Evolutionary conservation across 2,113 vertebrate species (phyloP), one percentile per base, ranked within the genome.

Genomic region (Catharus fuscescens): DNA sequence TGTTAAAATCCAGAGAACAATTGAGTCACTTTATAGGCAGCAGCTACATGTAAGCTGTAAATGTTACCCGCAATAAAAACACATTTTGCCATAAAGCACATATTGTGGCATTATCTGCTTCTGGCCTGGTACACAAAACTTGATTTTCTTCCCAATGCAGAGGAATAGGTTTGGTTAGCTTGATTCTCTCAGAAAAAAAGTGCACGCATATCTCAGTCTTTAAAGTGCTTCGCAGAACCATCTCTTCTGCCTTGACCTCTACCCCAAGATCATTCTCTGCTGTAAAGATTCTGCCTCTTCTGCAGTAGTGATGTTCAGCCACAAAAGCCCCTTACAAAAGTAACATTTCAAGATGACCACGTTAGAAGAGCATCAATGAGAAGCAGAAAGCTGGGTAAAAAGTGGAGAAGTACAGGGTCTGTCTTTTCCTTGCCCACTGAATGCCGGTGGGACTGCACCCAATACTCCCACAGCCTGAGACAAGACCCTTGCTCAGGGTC

Each of bases 11-110:
- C 86, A 95, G 95, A 97, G 90, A 96, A 97, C 60, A 57, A 92
- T 6, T 95, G 73, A 95, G 90, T 95, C 87, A 93, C 95, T 97
- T 94, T 84, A 95, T 90, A 96, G 90, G 95, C 96, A 97, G 96
- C 96, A 97, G 94, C 95, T 97, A 98, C 95, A 97, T 96, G 92
- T 97, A 96, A 97, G 95, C 96, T 97, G 96, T 98, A 98, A 97
- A 97, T 97, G 93, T 97, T 97, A 97, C 90, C 93, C 83, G 90
- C 92, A 96, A 96, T 96, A 96, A 92, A 96, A 97, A 95, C 74
- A 96, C 81, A 93, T 91, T 96, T 97, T 96, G 73, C 88, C 96
- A 80, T 94, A 97, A 97, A 97, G 94, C 88, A 97, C 85, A 70
- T 92, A 96, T 47, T 96, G 94, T 90, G 77, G 91, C 95, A 96